phyloP scores from a whole-genome alignment of 1,140 invertebrate genomes.

The Thaumatotibia leucotreta region DNA sequence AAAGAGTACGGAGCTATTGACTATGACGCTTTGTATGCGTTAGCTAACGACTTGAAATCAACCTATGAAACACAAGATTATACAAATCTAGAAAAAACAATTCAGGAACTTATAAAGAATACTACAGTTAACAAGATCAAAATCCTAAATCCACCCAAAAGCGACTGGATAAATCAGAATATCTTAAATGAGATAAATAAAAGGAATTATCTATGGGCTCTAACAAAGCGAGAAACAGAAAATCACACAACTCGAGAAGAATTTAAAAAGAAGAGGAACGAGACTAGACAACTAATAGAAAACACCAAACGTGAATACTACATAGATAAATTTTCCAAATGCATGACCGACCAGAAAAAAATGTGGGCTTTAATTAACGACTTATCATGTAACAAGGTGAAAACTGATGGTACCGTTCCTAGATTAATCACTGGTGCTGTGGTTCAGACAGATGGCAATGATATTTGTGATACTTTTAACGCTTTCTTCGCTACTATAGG shows the following conservation, averaged over 20 bases:
- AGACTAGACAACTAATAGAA: background rate
- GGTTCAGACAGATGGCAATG: background rate
- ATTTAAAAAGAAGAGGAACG: background rate
- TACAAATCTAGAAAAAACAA: background rate
- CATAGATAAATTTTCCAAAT: background rate
- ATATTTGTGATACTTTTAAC: constrained; percentile 14
- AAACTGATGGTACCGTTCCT: background rate
- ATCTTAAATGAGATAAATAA: constrained; percentile 1
- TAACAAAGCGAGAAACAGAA: background rate
- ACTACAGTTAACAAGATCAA: background rate
- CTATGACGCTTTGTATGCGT: background rate
- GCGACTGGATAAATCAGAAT: too few relatives aligned
- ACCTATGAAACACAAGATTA: background rate
- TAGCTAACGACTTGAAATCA: background rate
- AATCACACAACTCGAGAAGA: background rate
- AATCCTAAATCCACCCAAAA: constrained; percentile 6
- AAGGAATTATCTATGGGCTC: background rate
- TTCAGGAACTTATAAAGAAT: background rate
- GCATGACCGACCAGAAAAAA: background rate
- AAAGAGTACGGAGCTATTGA: constrained; percentile 9
- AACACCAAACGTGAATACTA: background rate
- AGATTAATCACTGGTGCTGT: background rate
- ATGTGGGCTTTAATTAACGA: constrained; percentile 7
- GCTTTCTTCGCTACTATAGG: constrained; percentile 9
- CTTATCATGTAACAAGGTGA: background rate